Base-by-base conservation (phyloP, 2,113 vertebrate genomes). In the Silurus asotus region DNA sequence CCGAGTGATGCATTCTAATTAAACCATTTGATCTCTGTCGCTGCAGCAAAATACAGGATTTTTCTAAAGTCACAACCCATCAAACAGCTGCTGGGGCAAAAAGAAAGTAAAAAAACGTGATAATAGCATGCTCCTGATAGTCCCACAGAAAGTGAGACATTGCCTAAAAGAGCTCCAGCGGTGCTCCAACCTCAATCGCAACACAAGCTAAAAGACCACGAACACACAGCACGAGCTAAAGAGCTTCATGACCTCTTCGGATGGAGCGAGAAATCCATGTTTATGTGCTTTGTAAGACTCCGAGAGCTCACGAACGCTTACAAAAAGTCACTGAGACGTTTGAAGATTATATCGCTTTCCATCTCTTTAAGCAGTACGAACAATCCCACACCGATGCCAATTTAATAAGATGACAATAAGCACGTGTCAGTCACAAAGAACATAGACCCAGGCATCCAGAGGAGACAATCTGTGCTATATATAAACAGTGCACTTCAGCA, bases 361-460 rank as follows among this genome's bases (percentile, higher is more conserved):
- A 51, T 72, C 3, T 10, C 48, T 8, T 62, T 15, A 72, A 86
- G 23, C 37, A 58, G 17, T 53, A 7, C 25, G 55, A 37, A 59
- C 28, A 61, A 81, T 81, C 49, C 25, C 3, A 53, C 59, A 67
- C 14, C 76, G 62, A 75, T 7, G 74, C 19, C 62, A 10, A 88
- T 84, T 87, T 45, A 80, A 80, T 75, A 61, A 81, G 82, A 58
- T 62, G 8, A 53, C 64, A 81, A 14, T 23, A 80, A 65, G 37
- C 48, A 86, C 17, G 28, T 8, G 65, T 64, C 48, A 23, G 58
- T 10, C 4, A 6, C 19, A 37, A 5, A 64, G 56, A 74, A 8
- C 4, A 56, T 19, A 48, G 9, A 84, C 17, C 10, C 23, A 23
- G 37, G 51, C 15, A 23, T 51, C 77, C 64, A 49, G 55, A 1